These are phyloP conservation scores for Maniola jurtina DNA, from an alignment of 1,140 invertebrate genomes.

Conservation along the genomic window DNA sequence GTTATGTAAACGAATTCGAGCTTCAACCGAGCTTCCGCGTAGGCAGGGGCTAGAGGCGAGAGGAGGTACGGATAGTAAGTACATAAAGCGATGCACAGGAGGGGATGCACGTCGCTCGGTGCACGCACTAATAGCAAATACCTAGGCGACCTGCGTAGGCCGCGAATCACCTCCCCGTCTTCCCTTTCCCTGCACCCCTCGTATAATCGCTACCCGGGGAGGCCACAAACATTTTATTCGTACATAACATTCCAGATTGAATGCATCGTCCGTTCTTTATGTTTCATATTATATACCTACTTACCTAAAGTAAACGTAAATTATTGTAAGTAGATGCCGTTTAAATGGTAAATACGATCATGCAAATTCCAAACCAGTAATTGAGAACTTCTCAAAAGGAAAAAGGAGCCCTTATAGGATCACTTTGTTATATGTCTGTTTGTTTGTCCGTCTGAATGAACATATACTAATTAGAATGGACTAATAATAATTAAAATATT, in stretches of 20 bases:
- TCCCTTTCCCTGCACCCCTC: background rate
- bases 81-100: background rate
- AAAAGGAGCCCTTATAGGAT: too few relatives aligned
- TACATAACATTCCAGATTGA: conserved; percentile 7
- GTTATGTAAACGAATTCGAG: too few relatives aligned
- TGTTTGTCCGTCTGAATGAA: too few relatives aligned
- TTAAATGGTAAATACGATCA: too few relatives aligned
- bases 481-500: too few relatives aligned
- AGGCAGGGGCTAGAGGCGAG: background rate
- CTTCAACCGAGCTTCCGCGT: too few relatives aligned
- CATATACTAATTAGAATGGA: too few relatives aligned
- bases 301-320: too few relatives aligned
- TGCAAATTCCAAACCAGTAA: too few relatives aligned
- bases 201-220: background rate
- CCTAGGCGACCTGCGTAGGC: conserved; percentile 8
- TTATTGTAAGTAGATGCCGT: too few relatives aligned
- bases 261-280: background rate
- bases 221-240: background rate
- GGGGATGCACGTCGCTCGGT: background rate
- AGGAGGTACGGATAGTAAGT: background rate
- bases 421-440: too few relatives aligned
- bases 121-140: conserved; percentile 19
- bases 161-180: conserved; percentile 4
- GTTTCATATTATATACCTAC: background rate
- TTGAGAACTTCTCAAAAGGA: too few relatives aligned